Percentiles rank a stretch among this genome's conserved stretches.
phyloP scores from a whole-genome alignment of 2,797 vertebrate species.

The Poeciliopsis presidionis region DNA sequence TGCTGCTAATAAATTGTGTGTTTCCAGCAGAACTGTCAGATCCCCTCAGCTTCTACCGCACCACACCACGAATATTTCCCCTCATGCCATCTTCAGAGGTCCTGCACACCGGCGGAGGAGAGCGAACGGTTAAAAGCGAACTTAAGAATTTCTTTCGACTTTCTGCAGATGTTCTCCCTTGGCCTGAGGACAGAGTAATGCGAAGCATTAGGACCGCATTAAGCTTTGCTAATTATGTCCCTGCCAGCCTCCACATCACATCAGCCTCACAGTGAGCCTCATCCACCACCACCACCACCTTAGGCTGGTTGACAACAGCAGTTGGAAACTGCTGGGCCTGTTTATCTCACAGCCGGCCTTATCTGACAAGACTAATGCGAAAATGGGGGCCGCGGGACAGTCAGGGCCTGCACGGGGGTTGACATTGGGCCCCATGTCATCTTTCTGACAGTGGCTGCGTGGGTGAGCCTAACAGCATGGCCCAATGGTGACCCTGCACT shows the following conservation, averaged over 20 bases:
- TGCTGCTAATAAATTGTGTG: conserved; percentile 97
- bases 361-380: conserved; percentile 61
- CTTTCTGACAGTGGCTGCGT: conserved; percentile 68
- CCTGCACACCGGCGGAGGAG: conserved; percentile 57
- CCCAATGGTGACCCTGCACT: conserved; percentile 70
- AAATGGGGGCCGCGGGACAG: conserved; percentile 52
- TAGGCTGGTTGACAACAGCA: conserved; percentile 67
- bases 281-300: conserved; percentile 44
- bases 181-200: conserved; percentile 47
- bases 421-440: conserved; percentile 56
- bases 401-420: conserved; percentile 33
- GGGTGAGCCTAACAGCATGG: conserved; percentile 56
- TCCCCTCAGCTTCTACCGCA: conserved; percentile 87
- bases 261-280: conserved; percentile 56
- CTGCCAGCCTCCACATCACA: conserved; percentile 53
- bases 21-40: conserved; percentile 95
- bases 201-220: conserved; percentile 57
- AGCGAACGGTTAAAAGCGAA: conserved; percentile 67
- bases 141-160: conserved; percentile 57
- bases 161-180: conserved; percentile 33
- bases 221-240: conserved; percentile 65
- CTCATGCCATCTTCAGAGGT: conserved; percentile 74
- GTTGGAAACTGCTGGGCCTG: conserved; percentile 66
- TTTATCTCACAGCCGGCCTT: conserved; percentile 59
- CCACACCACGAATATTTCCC: conserved; percentile 87